Evolutionary conservation across 2,797 vertebrate genomes (phyloP).

Genomic region (Borostomias antarcticus): DNA sequence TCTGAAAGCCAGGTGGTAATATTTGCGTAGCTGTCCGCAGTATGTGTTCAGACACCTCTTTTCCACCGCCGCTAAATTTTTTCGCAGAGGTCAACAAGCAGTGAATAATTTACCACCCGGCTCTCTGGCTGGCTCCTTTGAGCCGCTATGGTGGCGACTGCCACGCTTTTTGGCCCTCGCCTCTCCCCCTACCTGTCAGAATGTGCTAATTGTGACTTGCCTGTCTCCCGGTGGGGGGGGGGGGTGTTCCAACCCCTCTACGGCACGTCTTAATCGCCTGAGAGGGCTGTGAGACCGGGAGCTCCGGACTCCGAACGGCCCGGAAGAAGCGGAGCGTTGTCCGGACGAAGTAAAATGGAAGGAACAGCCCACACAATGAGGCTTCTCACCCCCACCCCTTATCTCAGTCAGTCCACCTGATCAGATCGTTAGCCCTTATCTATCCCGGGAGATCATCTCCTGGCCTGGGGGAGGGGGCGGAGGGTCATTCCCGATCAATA

Average conservation of each 20-base stretch:
- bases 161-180: conserved; percentile 37
- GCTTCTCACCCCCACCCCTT: conserved; percentile 38
- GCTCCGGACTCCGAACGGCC: conserved; percentile 82
- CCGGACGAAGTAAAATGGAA: conserved; percentile 56
- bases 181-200: conserved; percentile 68
- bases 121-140: conserved; percentile 55
- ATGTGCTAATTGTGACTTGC: conserved; percentile 64
- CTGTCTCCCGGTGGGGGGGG: conserved; percentile 47
- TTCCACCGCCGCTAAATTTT: conserved; percentile 32
- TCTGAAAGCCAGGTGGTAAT: conserved; percentile 4
- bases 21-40: conserved; percentile 45
- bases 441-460: conserved; percentile 83
- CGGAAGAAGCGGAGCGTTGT: conserved; percentile 64
- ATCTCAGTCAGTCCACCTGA: conserved; percentile 69
- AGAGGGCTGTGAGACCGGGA: conserved; percentile 69
- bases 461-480: conserved; percentile 54
- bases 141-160: conserved; percentile 35
- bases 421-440: conserved; percentile 88
- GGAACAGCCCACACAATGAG: conserved; percentile 32
- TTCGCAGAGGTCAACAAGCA: conserved; percentile 55
- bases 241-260: conserved; percentile 49
- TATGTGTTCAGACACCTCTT: conserved; percentile 60
- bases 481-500: conserved; percentile 79
- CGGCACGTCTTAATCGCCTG: conserved; percentile 79
- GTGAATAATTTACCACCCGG: conserved; percentile 71